These are phyloP conservation scores for Cephus pulcher DNA, from an alignment of 2,888 invertebrate species.

Conservation along the genomic window DNA sequence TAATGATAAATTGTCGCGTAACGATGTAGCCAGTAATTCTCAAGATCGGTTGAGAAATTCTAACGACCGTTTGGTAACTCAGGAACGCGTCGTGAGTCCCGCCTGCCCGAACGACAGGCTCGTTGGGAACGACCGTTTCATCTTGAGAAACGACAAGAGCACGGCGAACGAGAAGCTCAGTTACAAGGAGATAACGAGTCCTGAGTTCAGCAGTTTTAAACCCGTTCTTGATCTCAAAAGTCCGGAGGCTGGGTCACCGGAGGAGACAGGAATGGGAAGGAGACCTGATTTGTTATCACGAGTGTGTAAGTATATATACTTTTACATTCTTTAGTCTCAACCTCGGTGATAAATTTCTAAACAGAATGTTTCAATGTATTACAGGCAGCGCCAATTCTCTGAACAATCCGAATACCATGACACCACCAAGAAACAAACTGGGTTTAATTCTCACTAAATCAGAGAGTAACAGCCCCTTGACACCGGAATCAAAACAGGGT, in stretches of 20 bases:
- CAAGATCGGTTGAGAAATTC: constrained; percentile 45
- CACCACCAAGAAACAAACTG: constrained; percentile 59
- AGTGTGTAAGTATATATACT: constrained; percentile 54
- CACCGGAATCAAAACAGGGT: constrained; percentile 73
- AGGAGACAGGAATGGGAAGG: constrained; percentile 54
- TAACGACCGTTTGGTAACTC: constrained; percentile 42
- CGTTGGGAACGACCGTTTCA: constrained; percentile 45
- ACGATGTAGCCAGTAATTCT: constrained; percentile 35
- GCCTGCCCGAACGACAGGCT: constrained; percentile 38
- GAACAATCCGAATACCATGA: constrained; percentile 64
- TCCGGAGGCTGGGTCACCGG: constrained; percentile 44
- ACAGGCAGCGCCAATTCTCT: constrained; percentile 72
- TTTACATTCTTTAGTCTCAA: neutral
- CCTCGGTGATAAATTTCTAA: neutral
- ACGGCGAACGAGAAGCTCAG: constrained; percentile 55
- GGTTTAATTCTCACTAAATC: constrained; percentile 56
- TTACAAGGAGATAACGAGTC: constrained; percentile 59
- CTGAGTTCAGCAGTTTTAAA: constrained; percentile 63
- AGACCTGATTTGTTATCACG: constrained; percentile 61
- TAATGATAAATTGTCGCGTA: constrained; percentile 46
- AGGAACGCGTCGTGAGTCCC: constrained; percentile 41
- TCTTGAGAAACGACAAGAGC: constrained; percentile 53
- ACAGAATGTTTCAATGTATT: constrained; percentile 8
- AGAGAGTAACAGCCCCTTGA: constrained; percentile 59
- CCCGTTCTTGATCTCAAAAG: constrained; percentile 54